Evolutionary conservation across 37 sponge, comb jelly and placozoan genomes (phyloP), one percentile per base, ranked within the genome.

Genomic region (Beroe forskalii): DNA sequence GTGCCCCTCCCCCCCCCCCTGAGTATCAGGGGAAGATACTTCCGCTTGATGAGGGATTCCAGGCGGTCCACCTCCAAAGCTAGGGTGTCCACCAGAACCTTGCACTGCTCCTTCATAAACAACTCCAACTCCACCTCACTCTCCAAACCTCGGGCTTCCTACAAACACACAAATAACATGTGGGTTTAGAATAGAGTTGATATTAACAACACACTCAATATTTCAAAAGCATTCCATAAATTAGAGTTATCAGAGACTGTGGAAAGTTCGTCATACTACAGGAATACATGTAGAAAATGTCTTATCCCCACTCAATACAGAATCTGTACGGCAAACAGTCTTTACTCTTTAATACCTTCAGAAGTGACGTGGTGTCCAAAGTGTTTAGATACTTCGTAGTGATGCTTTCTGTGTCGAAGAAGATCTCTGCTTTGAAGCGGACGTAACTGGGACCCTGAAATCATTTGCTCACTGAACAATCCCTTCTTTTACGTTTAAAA

Each of bases 381-480:
- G 86, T 80, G 24, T 80, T 30, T 27, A 80, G 44, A 25, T 80
- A 80, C 55, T 80, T 41, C 22, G 14, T 44, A 1, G 86, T 80
- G n/a, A 80, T 22, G 19, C 4, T 25, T 1, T 80, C 86, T 27
- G 86, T 42, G 55, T 80, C 40, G 86, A 80, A 80, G 86, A 80
- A 80, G 2, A 80, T 80, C 86, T 80, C 86, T 24, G 86, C 86
- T 23, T 80, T 80, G 30, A 80, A 80, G 0, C 86, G n/a, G 1
- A 44, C 86, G 30, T 80, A 80, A 27, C 86, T 80, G 4, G 86
- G 86, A 24, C 86, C 86, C 86, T 80, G 48, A 44, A 44, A 48
- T 12, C 6, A 48, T n/a, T n/a, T n/a, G n/a, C n/a, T n/a, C n/a
- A n/a, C n/a, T n/a, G n/a, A n/a, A n/a, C n/a, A n/a, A n/a, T n/a